Conservation (phyloP, 53 echinoderm and acorn worm genomes). For the Glandiceps talaboti region DNA sequence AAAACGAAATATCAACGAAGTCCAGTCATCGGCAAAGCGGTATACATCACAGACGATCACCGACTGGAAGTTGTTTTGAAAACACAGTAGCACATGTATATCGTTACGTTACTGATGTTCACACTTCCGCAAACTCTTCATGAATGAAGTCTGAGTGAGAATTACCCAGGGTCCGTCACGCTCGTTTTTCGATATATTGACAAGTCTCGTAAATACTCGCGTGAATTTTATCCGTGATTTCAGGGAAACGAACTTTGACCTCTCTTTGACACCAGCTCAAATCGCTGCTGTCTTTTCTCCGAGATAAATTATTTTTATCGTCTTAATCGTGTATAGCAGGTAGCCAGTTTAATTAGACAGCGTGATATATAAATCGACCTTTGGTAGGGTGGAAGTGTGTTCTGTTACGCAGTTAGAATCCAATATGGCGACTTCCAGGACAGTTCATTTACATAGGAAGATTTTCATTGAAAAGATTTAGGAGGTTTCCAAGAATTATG, state of each 20-base stretch:
- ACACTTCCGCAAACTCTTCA: neutral
- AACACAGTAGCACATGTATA: neutral
- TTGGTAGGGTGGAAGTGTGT: too few relatives aligned
- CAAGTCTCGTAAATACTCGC: neutral
- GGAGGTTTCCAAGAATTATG: neutral
- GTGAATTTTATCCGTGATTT: neutral
- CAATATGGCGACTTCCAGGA: neutral
- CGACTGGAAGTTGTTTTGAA: too few relatives aligned
- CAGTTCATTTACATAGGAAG: neutral
- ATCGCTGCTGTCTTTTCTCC: neutral
- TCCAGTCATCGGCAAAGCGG: too few relatives aligned
- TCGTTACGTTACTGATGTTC: neutral
- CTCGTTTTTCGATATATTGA: neutral
- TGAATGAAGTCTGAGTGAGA: neutral
- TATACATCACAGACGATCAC: too few relatives aligned
- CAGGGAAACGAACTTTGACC: neutral
- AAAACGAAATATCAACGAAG: too few relatives aligned
- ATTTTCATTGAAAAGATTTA: neutral
- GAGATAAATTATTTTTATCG: neutral
- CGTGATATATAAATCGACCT: too few relatives aligned
- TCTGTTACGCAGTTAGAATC: too few relatives aligned
- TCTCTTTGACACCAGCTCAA: neutral
- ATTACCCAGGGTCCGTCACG: neutral
- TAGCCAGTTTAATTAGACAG: too few relatives aligned
- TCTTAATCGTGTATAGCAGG: too few relatives aligned